A percentile compares a stretch with the other conserved stretches of the same genome.
These are phyloP conservation scores for Carterocephalus palaemon DNA, from an alignment of 2,888 invertebrate species.

Conservation along the genomic window DNA sequence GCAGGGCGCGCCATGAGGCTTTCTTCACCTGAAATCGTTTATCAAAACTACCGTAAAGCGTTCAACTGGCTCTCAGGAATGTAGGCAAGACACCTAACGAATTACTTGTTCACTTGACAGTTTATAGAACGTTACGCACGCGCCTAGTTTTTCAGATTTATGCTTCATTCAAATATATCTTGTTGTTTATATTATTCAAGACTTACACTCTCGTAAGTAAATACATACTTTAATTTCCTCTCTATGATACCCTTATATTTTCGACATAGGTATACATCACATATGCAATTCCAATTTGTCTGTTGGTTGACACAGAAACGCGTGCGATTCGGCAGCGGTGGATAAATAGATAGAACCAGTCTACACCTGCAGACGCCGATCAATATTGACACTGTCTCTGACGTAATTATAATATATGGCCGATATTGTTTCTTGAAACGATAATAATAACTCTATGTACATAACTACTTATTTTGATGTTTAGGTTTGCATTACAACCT, in stretches of 20 bases:
- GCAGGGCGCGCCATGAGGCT: conserved; percentile 41
- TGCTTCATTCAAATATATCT: too few species aligned
- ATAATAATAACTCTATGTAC: not conserved
- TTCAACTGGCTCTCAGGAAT: conserved; percentile 6
- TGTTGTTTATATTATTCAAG: too few species aligned
- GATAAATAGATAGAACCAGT: conserved; percentile 59
- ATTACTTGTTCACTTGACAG: not conserved
- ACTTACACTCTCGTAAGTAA: too few species aligned
- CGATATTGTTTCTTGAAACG: conserved; percentile 1
- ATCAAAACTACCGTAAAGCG: conserved; percentile 17
- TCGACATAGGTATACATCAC: conserved; percentile 12
- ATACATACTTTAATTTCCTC: too few species aligned
- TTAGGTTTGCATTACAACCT: not conserved
- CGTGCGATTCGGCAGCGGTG: conserved; percentile 43
- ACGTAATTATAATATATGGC: not conserved
- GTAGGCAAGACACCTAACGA: too few species aligned
- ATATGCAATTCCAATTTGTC: conserved; percentile 13
- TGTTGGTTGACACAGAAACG: conserved; percentile 2
- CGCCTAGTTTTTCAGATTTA: too few species aligned
- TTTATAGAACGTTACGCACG: not conserved
- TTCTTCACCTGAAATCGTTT: conserved; percentile 28
- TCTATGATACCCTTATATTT: conserved; percentile 11
- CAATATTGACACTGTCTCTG: conserved; percentile 35
- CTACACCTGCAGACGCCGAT: conserved; percentile 49
- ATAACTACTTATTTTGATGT: not conserved